These are phyloP conservation scores for Pristiophorus japonicus DNA, from an alignment of 2,113 vertebrate species.

Conservation along the genomic window DNA sequence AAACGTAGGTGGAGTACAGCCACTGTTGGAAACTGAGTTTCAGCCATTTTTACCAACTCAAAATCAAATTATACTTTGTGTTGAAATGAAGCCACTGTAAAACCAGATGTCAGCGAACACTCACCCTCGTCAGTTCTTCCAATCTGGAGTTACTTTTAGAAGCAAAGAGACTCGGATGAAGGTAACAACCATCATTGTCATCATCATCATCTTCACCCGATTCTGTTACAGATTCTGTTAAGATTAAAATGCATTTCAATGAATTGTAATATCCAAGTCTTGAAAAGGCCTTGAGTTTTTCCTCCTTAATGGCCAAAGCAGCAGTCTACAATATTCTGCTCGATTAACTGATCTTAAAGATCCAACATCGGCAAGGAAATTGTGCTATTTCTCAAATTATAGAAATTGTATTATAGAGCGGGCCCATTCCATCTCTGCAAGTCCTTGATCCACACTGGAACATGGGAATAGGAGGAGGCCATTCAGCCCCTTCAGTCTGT, in stretches of 20 bases:
- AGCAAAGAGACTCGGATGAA: constrained; percentile 93
- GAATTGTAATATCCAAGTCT: neutral
- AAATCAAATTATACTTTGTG: neutral
- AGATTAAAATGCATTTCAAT: neutral
- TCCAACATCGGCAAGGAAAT: neutral
- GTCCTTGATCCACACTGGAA: neutral
- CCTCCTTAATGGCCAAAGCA: neutral
- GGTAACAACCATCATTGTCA: constrained; percentile 77
- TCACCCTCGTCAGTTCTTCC: constrained; percentile 88
- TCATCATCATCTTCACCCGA: constrained; percentile 60
- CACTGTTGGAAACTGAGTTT: neutral
- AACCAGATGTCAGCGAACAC: neutral
- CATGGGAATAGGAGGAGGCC: neutral
- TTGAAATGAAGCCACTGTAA: neutral
- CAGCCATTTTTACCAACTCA: neutral
- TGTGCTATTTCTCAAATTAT: neutral
- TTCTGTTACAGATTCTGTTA: constrained; percentile 32
- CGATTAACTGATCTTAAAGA: neutral
- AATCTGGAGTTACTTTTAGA: constrained; percentile 79
- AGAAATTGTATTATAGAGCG: neutral
- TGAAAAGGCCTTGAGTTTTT: neutral
- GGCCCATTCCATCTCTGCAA: neutral
- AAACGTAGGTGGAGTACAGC: neutral
- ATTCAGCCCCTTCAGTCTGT: neutral
- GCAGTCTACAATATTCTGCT: neutral